Evolutionary conservation across 2,797 vertebrate genomes (phyloP), one percentile per base, ranked within the genome.

Genomic region (Sebastolobus altivelis): DNA sequence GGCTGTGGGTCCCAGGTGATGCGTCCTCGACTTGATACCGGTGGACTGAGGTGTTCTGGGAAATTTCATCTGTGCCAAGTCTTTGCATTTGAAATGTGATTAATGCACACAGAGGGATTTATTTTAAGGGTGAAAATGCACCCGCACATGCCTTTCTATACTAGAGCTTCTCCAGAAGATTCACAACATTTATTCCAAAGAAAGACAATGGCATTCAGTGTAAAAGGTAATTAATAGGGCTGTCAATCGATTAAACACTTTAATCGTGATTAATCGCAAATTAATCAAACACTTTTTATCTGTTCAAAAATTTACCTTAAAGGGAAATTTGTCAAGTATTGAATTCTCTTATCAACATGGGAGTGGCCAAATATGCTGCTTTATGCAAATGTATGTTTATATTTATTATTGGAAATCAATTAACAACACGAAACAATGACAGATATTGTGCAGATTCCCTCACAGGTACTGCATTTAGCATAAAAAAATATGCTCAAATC

Each of bases 1-100:
- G 43, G 75, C 73, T 80, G 56, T 3, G 63, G 65, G 86, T 92
- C 87, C 89, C 89, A 90, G 90, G 89, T 92, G 93, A 91, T 80
- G 65, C 4, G 25, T 71, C 75, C 80, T 79, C 46, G 35, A 75
- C 80, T 75, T 82, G 71, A 80, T 69, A 62, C 66, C 33, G 52
- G 67, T 62, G 62, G 71, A 82, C 68, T 67, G n/a, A 46, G 43
- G 69, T 69, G 65, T 6, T 27, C 63, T 78, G 79, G 67, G 81
- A 81, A 79, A 69, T 83, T 66, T 78, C 29, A 60, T 72, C 4
- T 6, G 1, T 79, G 65, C 72, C 49, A 76, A 71, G 72, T 62
- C 60, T 85, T 77, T 84, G 59, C 61, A 76, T 80, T 72, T 73
- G 11, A 84, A 85, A 74, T 68, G 55, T 68, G 31, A 79, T 66